Evolutionary conservation across 2,888 invertebrate genomes (phyloP).

Genomic region (Sialis lutaria): DNA sequence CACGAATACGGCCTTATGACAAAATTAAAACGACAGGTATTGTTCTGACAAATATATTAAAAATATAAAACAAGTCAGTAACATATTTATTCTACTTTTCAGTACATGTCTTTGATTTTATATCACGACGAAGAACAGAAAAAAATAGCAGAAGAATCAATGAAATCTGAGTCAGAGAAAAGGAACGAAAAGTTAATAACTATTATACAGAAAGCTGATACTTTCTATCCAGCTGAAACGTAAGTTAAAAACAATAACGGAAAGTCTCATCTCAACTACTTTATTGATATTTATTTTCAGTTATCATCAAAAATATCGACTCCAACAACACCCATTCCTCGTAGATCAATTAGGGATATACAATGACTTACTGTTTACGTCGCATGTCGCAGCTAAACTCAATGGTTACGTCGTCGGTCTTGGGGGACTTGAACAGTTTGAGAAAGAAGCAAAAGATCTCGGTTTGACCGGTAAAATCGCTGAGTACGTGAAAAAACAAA

Average conservation of each 20-base stretch:
- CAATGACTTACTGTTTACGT: slow-evolving; percentile 47
- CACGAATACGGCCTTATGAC: slow-evolving; percentile 78
- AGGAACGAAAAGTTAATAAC: slow-evolving; percentile 46
- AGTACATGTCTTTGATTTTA: slow-evolving; percentile 82
- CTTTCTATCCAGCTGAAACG: slow-evolving; percentile 89
- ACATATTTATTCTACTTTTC: slow-evolving; percentile 18
- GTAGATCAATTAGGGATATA: slow-evolving; percentile 49
- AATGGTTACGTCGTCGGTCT: slow-evolving; percentile 78
- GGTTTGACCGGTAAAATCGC: slow-evolving; percentile 56
- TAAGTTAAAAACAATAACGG: slow-evolving; percentile 32
- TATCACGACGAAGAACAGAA: slow-evolving; percentile 81
- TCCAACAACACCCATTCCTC: slow-evolving; percentile 68
- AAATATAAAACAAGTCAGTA: not conserved
- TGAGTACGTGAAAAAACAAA: slow-evolving; percentile 52
- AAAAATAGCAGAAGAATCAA: slow-evolving; percentile 46
- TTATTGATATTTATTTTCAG: slow-evolving; percentile 30
- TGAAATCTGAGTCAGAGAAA: slow-evolving; percentile 31
- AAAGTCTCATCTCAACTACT: not conserved
- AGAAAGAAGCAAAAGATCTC: slow-evolving; percentile 46
- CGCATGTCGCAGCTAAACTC: slow-evolving; percentile 65
- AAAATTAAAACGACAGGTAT: slow-evolving; percentile 62
- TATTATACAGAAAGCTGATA: slow-evolving; percentile 58
- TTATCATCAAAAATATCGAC: slow-evolving; percentile 90
- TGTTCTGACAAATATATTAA: not conserved
- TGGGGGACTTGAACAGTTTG: slow-evolving; percentile 54